These are phyloP conservation scores for Stylophora pistillata DNA, from an alignment of 64 coral and sea anemone species.

Conservation along the genomic window DNA sequence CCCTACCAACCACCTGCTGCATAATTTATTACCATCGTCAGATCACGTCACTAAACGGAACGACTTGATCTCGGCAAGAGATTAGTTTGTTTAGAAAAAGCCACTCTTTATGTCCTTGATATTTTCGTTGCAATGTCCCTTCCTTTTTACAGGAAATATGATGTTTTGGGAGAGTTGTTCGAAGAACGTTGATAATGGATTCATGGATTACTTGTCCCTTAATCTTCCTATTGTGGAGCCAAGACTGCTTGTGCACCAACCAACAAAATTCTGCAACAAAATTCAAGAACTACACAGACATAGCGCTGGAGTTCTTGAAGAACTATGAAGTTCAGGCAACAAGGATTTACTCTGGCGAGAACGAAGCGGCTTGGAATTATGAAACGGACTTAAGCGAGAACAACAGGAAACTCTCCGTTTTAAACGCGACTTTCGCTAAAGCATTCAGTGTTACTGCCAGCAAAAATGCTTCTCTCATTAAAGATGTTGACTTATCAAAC, in stretches of 20 bases:
- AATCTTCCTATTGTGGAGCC: neutral
- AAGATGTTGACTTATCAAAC: conserved; percentile 47
- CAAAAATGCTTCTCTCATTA: conserved; percentile 52
- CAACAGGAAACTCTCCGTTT: conserved; percentile 35
- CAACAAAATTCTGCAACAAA: conserved; percentile 15
- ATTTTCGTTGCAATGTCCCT: neutral
- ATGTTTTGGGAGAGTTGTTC: neutral
- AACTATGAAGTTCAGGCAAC: conserved; percentile 48
- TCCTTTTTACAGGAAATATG: conserved; percentile 1
- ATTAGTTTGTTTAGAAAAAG: neutral
- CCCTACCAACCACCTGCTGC: neutral
- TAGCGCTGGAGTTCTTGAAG: conserved; percentile 39
- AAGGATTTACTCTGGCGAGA: neutral
- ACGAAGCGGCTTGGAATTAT: conserved; percentile 48
- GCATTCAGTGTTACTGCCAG: conserved; percentile 44
- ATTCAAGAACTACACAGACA: conserved; percentile 51
- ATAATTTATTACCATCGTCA: conserved; percentile 37
- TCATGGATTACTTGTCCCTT: neutral
- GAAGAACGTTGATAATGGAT: neutral
- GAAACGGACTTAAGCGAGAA: conserved; percentile 33
- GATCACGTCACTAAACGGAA: conserved; percentile 17
- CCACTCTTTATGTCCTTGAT: neutral
- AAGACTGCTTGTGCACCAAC: neutral
- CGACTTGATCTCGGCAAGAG: neutral
- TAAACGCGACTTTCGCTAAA: conserved; percentile 35